A percentile compares a stretch with the other conserved stretches of the same genome.
Evolutionary conservation across 2,797 vertebrate genomes (phyloP).

Genomic region (Fistularia tabacaria): DNA sequence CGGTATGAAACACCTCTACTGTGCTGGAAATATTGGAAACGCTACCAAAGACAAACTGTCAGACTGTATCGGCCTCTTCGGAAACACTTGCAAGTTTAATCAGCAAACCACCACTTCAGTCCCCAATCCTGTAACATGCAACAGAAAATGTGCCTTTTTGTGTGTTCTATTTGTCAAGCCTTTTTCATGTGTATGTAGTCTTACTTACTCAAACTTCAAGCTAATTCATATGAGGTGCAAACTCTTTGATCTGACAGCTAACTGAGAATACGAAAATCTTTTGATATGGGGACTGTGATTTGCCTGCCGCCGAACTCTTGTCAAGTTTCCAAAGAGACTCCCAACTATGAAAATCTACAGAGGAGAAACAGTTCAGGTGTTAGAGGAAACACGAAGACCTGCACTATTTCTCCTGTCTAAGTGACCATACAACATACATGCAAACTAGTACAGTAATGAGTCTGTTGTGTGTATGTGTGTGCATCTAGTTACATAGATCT

Average conservation of each 20-base stretch:
- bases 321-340: slow-evolving; percentile 66
- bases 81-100: slow-evolving; percentile 61
- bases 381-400: slow-evolving; percentile 22
- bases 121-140: slow-evolving; percentile 53
- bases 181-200: slow-evolving; percentile 15
- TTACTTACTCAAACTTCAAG: slow-evolving; percentile 27
- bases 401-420: slow-evolving; percentile 61
- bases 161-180: slow-evolving; percentile 31
- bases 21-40: slow-evolving; percentile 79
- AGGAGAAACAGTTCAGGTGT: slow-evolving; percentile 50
- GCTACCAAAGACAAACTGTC: slow-evolving; percentile 81
- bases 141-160: slow-evolving; percentile 44
- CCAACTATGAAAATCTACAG: slow-evolving; percentile 77
- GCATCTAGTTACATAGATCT: slow-evolving; percentile 72
- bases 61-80: slow-evolving; percentile 68
- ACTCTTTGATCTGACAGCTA: slow-evolving; percentile 29
- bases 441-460: slow-evolving; percentile 76
- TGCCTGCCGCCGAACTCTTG: slow-evolving; percentile 57
- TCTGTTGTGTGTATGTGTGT: slow-evolving; percentile 63
- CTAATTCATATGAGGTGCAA: slow-evolving; percentile 32
- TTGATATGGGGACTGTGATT: slow-evolving; percentile 55
- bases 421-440: slow-evolving; percentile 80
- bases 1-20: slow-evolving; percentile 79
- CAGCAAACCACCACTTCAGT: slow-evolving; percentile 52
- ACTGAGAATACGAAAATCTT: slow-evolving; percentile 20